phyloP scores from a whole-genome alignment of 2,797 vertebrate species.

The Falco biarmicus region DNA sequence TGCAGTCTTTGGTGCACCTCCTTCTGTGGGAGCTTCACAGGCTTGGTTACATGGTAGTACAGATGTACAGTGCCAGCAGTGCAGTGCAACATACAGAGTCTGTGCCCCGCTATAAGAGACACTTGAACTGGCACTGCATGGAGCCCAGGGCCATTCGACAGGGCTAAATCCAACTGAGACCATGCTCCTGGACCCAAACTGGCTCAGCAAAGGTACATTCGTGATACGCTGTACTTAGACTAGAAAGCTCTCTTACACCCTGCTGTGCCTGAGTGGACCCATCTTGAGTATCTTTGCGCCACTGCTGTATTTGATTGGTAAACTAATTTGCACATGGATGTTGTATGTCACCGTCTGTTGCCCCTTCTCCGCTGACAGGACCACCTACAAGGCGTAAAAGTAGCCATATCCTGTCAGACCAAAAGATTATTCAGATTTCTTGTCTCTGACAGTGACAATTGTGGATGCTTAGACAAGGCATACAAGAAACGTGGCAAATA shows the following conservation, averaged over 20 bases:
- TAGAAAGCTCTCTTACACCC: neutral
- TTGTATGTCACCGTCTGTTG: neutral
- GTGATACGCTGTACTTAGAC: neutral
- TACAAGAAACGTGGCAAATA: neutral
- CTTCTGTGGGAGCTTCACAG: neutral
- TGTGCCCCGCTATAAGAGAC: no score
- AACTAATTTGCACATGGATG: neutral
- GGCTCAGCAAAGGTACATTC: neutral
- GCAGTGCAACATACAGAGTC: accelerated
- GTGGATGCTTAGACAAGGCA: neutral
- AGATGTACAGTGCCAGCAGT: neutral
- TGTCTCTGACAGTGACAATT: neutral
- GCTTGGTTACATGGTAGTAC: neutral
- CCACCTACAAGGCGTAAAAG: neutral
- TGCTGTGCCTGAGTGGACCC: neutral
- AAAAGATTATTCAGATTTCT: neutral
- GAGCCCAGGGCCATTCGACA: neutral
- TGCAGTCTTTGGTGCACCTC: neutral
- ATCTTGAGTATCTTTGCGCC: neutral
- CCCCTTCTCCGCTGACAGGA: neutral
- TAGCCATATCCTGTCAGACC: neutral
- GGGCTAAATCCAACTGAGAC: neutral
- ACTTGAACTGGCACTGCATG: neutral
- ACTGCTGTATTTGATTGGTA: neutral
- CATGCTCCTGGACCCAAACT: neutral